Base-by-base conservation (phyloP, 2,888 invertebrate genomes). In the Erynnis tages region DNA sequence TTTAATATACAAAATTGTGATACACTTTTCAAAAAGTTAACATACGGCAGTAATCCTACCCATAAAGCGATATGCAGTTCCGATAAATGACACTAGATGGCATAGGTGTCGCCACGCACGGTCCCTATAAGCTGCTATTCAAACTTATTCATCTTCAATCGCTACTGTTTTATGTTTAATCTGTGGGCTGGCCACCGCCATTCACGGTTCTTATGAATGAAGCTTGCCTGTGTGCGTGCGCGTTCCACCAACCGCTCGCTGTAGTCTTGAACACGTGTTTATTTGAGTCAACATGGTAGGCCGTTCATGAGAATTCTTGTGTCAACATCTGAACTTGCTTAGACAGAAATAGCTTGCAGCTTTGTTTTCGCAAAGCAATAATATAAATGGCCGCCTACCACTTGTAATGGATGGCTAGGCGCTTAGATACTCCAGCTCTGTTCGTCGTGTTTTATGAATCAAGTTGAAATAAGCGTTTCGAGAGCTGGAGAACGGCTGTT, bases 291-390 rank as follows among this genome's bases (percentile, higher is more conserved):
- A 78, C 75, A 77, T 76, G 82, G 78, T 76, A 80, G 83, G 84
- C 86, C 84, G 85, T 84, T 87, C 82, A 85, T 85, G 86, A 84
- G 86, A 88, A 87, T 82, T 81, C 86, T 85, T 83, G 73, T 82
- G 83, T 86, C 86, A 86, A 86, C 86, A 87, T 71, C 71, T 71
- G 71, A 75, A 74, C 71, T 71, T 74, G 73, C 76, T 71, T 73
- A 67, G 67, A 78, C 85, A 80, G 78, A 82, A 86, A 87, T 86
- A 87, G 76, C 79, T 67, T 65, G 76, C 67, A 69, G 79, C 83
- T 83, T 84, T 81, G 80, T 79, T 73, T 76, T 79, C 69, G 82
- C 82, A 71, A 83, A 79, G 74, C 48, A 55, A 61, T 64, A 57
- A 59, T 65, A 58, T 62, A 55, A 63, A 63, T 58, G 56, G 46